These are phyloP conservation scores for Hylomyscus alleni DNA, from an alignment of 2,797 vertebrate species.

Conservation along the genomic window DNA sequence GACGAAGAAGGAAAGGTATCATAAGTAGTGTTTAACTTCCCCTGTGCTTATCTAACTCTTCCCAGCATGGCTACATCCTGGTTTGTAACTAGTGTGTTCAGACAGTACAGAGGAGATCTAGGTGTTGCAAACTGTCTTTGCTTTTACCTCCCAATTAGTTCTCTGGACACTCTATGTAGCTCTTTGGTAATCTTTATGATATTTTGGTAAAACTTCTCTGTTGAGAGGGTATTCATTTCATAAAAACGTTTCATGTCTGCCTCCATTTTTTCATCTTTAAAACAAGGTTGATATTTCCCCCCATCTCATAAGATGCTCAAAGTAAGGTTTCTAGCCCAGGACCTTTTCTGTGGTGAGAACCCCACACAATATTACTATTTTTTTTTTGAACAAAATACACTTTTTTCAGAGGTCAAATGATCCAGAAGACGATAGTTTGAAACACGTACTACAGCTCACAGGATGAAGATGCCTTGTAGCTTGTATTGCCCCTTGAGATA, in stretches of 20 bases:
- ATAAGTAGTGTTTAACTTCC: background rate
- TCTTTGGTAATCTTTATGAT: background rate
- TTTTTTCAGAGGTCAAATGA: background rate
- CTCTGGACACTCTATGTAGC: background rate
- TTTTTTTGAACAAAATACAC: background rate
- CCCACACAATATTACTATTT: background rate
- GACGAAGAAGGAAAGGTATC: constrained; percentile 96
- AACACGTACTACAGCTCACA: background rate
- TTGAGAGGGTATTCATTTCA: background rate
- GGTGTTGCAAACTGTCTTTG: background rate
- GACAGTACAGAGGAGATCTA: background rate
- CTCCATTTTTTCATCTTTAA: background rate
- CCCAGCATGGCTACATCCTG: background rate
- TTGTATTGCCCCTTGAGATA: constrained; percentile 46
- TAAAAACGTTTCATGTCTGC: background rate
- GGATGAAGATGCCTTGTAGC: background rate
- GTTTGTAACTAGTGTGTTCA: background rate
- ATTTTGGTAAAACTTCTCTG: background rate
- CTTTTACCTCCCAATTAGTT: constrained; percentile 30
- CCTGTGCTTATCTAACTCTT: background rate
- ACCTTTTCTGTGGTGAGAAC: background rate
- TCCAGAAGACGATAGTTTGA: background rate
- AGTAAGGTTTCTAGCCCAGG: background rate
- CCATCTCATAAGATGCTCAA: background rate
- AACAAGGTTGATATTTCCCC: background rate